A percentile compares a stretch with the other conserved stretches of the same genome.
These are phyloP conservation scores for Fukomys damarensis DNA, from an alignment of 2,113 vertebrate genomes.

Conservation along the genomic window DNA sequence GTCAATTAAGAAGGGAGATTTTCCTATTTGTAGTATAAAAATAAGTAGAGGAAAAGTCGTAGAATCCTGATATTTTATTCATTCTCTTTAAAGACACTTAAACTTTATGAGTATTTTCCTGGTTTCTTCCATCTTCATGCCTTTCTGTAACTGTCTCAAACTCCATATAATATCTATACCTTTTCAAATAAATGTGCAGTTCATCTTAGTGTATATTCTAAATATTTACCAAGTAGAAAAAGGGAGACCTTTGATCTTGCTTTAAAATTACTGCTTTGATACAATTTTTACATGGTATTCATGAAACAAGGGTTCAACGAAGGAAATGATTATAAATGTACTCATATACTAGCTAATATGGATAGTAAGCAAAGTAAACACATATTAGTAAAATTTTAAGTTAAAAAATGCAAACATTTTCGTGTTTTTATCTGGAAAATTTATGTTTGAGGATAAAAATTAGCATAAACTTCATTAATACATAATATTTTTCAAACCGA, in stretches of 20 bases:
- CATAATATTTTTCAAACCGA: slow-evolving; percentile 60
- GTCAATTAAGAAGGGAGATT: not conserved
- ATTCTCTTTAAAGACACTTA: not conserved
- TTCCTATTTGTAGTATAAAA: not conserved
- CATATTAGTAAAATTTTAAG: not conserved
- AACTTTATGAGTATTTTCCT: not conserved
- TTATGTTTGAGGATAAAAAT: slow-evolving; percentile 35
- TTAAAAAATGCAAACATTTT: not conserved
- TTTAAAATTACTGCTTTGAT: not conserved
- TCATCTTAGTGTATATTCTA: not conserved
- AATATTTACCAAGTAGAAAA: not conserved
- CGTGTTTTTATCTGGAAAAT: slow-evolving; percentile 56
- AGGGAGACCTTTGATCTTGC: not conserved
- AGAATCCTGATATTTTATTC: not conserved
- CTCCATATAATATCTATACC: not conserved
- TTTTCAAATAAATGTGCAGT: not conserved
- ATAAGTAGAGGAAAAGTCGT: not conserved
- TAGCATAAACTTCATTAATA: slow-evolving; percentile 63
- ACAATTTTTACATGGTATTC: not conserved
- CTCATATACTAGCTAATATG: not conserved
- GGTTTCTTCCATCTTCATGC: not conserved
- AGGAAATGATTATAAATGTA: not conserved
- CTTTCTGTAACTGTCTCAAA: not conserved
- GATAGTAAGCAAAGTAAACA: slow-evolving; percentile 48
- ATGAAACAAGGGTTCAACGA: not conserved